phyloP scores from a whole-genome alignment of 2,888 invertebrate genomes.

The Drosophila paramelanica region DNA sequence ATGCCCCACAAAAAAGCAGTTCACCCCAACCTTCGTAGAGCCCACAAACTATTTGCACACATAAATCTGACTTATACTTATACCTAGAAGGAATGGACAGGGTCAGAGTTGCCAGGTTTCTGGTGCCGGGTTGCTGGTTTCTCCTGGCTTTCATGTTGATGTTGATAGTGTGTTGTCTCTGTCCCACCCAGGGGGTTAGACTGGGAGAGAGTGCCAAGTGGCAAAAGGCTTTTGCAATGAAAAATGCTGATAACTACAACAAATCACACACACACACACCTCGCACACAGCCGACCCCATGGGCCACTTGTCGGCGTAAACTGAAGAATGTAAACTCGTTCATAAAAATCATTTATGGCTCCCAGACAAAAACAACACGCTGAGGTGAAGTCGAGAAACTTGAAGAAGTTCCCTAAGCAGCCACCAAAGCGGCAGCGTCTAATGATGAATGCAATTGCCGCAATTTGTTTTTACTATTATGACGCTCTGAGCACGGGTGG shows the following conservation, averaged over 20 bases:
- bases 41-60: constrained; percentile 68
- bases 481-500: constrained; percentile 22
- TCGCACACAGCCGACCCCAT: constrained; percentile 13
- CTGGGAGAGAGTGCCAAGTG: constrained; percentile 31
- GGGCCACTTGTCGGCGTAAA: constrained; percentile 55
- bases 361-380: constrained; percentile 31
- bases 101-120: constrained; percentile 25
- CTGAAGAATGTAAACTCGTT: constrained; percentile 72
- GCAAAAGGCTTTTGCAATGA: constrained; percentile 64
- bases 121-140: background rate
- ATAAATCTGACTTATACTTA: constrained; percentile 71
- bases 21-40: background rate
- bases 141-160: constrained; percentile 27
- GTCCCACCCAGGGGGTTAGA: constrained; percentile 2
- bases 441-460: constrained; percentile 76
- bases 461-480: constrained; percentile 77
- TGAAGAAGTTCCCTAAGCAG: constrained; percentile 31
- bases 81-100: constrained; percentile 48
- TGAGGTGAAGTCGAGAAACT: background rate
- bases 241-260: constrained; percentile 76
- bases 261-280: constrained; percentile 55
- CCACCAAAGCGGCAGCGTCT: constrained; percentile 42
- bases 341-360: constrained; percentile 75
- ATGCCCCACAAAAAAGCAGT: background rate
- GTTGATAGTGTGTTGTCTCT: constrained; percentile 54